These are phyloP conservation scores for Dendrolimus pini DNA, from an alignment of 2,888 invertebrate genomes.

Conservation along the genomic window DNA sequence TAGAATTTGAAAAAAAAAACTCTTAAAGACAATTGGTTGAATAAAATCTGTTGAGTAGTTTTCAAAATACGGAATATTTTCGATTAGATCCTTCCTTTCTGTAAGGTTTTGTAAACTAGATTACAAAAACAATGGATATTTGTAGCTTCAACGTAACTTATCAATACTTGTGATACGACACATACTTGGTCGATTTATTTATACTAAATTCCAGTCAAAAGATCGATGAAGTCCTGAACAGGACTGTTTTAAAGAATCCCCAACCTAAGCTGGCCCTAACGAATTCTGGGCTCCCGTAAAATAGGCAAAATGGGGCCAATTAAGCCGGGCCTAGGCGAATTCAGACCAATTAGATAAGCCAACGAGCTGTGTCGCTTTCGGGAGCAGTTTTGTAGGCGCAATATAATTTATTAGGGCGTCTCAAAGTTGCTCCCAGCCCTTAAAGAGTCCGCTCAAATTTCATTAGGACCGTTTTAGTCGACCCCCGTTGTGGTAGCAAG, in stretches of 20 bases:
- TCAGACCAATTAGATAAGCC: slow-evolving; percentile 75
- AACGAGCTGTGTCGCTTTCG: slow-evolving; percentile 74
- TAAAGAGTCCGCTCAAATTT: background rate
- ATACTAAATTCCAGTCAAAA: too few species aligned
- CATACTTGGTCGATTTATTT: too few species aligned
- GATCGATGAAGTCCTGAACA: too few species aligned
- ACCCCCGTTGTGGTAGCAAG: background rate
- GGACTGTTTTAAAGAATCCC: background rate
- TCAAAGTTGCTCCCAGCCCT: slow-evolving; percentile 46
- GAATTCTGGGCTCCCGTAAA: background rate
- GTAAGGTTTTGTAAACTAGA: too few species aligned
- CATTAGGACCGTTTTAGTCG: background rate
- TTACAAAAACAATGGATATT: too few species aligned
- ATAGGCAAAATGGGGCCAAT: slow-evolving; percentile 36
- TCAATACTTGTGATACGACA: too few species aligned
- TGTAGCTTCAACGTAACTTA: too few species aligned
- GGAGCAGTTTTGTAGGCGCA: slow-evolving; percentile 71
- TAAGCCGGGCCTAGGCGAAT: slow-evolving; percentile 66
- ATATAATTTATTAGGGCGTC: slow-evolving; percentile 75
- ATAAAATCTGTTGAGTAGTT: too few species aligned
- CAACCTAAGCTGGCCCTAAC: background rate
- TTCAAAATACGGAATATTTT: too few species aligned
- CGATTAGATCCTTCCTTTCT: too few species aligned
- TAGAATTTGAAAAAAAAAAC: too few species aligned
- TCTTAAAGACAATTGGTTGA: too few species aligned